These are phyloP conservation scores for Rhinoraja longicauda DNA, from an alignment of 2,797 vertebrate species.

Conservation along the genomic window DNA sequence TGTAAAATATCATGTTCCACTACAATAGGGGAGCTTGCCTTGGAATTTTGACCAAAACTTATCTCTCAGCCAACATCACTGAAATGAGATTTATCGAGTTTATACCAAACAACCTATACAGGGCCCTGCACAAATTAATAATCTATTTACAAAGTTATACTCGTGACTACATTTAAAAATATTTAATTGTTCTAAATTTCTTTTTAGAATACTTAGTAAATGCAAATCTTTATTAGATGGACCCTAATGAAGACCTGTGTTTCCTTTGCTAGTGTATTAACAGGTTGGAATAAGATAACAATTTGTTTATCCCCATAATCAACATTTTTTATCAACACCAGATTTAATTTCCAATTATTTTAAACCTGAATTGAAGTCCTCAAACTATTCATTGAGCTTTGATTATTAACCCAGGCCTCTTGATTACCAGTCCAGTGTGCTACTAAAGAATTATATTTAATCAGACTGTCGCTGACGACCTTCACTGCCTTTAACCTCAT, in stretches of 20 bases:
- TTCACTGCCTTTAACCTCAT: too few relatives aligned
- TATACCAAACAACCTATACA: background rate
- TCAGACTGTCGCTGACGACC: too few relatives aligned
- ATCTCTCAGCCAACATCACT: background rate
- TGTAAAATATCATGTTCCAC: background rate
- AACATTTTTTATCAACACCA: background rate
- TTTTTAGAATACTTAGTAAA: background rate
- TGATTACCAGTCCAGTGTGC: too few relatives aligned
- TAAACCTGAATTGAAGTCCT: background rate
- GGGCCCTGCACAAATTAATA: background rate
- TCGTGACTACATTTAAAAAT: background rate
- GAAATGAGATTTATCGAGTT: background rate
- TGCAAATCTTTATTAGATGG: background rate
- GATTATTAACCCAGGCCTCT: background rate
- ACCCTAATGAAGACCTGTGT: background rate
- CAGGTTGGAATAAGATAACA: background rate
- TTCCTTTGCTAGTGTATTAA: background rate
- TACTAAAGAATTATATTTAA: too few relatives aligned
- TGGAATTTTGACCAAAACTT: background rate
- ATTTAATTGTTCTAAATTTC: background rate
- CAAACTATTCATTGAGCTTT: background rate
- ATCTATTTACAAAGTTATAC: background rate
- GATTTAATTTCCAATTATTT: background rate
- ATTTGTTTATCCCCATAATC: background rate
- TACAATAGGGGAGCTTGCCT: background rate